Evolutionary conservation across 2,113 vertebrate genomes (phyloP).

Genomic region (Colistium nudipinnis): DNA sequence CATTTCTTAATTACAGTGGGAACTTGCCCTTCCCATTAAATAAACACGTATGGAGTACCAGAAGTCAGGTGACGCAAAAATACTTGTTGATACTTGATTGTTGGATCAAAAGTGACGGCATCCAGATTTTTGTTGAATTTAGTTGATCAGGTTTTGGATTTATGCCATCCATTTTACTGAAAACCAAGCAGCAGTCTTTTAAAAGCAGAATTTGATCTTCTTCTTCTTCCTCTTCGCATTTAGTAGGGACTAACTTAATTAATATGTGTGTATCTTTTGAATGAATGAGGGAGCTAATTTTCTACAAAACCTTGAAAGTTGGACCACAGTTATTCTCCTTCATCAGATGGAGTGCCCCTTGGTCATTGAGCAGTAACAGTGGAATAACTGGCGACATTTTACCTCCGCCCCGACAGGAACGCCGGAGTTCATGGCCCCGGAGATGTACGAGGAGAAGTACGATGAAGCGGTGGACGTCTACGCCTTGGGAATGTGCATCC

Average conservation of each 20-base stretch:
- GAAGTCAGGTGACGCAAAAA: not conserved
- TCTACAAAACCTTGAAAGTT: too few relatives aligned
- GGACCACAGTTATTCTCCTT: too few relatives aligned
- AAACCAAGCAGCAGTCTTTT: too few relatives aligned
- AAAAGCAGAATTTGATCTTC: too few relatives aligned
- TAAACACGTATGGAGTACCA: slow-evolving; percentile 7
- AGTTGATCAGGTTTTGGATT: not conserved
- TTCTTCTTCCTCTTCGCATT: too few relatives aligned
- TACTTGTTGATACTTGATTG: slow-evolving; percentile 23
- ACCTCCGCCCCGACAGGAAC: slow-evolving; percentile 83
- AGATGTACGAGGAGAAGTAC: slow-evolving; percentile 99
- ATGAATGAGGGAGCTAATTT: too few relatives aligned
- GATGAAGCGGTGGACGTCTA: slow-evolving; percentile 98
- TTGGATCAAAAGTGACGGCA: not conserved
- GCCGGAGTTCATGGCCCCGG: slow-evolving; percentile 97
- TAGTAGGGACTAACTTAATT: too few relatives aligned
- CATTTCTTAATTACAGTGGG: slow-evolving; percentile 24
- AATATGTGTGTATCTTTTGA: too few relatives aligned
- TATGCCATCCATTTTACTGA: too few relatives aligned
- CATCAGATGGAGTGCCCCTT: too few relatives aligned
- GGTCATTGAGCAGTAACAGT: too few relatives aligned
- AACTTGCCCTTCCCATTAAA: slow-evolving; percentile 4
- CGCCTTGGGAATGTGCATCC: slow-evolving; percentile 98
- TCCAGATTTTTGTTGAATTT: not conserved
- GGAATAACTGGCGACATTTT: not conserved